Evolutionary conservation across 2,113 vertebrate genomes (phyloP).

Genomic region (Callipepla californica): DNA sequence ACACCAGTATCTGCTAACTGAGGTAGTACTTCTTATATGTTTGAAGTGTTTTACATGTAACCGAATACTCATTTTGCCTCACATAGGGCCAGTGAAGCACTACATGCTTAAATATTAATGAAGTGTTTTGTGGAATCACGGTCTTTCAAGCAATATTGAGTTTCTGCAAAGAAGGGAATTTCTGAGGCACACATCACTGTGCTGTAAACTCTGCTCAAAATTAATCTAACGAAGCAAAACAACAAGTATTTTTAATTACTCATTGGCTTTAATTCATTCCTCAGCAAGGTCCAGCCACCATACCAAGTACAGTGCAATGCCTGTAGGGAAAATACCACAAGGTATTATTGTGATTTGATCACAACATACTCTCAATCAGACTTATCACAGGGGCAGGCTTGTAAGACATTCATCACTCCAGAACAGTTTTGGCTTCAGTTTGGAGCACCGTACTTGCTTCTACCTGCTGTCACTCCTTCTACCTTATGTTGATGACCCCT

Average conservation of each 20-base stretch:
- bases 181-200: neutral
- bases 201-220: neutral
- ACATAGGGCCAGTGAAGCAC: neutral
- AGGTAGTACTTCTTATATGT: neutral
- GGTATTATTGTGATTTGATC: neutral
- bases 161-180: neutral
- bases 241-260: neutral
- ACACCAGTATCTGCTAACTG: neutral
- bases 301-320: neutral
- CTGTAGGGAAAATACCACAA: neutral
- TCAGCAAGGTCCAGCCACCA: neutral
- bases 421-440: neutral
- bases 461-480: accelerated
- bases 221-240: neutral
- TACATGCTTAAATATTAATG: neutral
- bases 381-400: neutral
- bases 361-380: neutral
- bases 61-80: neutral
- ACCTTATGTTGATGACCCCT: neutral
- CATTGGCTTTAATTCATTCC: neutral
- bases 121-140: neutral
- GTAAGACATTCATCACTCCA: neutral
- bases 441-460: neutral
- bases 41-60: neutral
- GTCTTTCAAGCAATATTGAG: neutral